These are phyloP conservation scores for Dasyornis broadbenti DNA, from an alignment of 2,113 vertebrate genomes.

Conservation along the genomic window DNA sequence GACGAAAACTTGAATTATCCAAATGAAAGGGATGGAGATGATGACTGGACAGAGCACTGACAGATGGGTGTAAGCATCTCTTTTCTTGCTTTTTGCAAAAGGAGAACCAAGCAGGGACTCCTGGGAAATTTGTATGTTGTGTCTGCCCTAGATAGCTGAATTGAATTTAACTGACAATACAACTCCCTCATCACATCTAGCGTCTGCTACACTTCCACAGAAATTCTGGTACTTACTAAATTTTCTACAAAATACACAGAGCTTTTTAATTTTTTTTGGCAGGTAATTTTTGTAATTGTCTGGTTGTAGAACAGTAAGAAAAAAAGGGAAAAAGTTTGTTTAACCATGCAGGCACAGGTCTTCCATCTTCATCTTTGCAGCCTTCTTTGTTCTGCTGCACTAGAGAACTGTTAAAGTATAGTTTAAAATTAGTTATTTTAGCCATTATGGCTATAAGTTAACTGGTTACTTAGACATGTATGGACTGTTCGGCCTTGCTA, in stretches of 20 bases:
- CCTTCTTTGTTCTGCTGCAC: not conserved
- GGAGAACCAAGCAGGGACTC: not conserved
- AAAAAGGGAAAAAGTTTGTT: not conserved
- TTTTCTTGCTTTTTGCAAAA: not conserved
- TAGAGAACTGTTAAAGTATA: not conserved
- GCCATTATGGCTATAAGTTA: not conserved
- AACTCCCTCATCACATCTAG: fast-evolving
- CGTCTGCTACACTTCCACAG: not conserved
- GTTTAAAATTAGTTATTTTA: not conserved
- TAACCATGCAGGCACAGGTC: not conserved
- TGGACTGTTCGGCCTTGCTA: not conserved
- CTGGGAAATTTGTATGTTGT: not conserved
- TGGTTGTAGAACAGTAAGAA: not conserved
- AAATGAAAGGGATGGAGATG: not conserved
- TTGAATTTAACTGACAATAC: not conserved
- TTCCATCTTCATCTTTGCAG: not conserved
- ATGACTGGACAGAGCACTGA: not conserved
- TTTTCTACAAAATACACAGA: not conserved
- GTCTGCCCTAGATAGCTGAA: not conserved
- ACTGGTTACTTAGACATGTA: not conserved
- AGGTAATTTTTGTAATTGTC: not conserved
- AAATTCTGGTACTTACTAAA: not conserved
- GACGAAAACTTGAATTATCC: not conserved
- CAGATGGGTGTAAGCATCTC: not conserved
- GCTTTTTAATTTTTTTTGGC: not conserved